Conservation (phyloP, 2,113 vertebrate genomes). For the Etia nguti region DNA sequence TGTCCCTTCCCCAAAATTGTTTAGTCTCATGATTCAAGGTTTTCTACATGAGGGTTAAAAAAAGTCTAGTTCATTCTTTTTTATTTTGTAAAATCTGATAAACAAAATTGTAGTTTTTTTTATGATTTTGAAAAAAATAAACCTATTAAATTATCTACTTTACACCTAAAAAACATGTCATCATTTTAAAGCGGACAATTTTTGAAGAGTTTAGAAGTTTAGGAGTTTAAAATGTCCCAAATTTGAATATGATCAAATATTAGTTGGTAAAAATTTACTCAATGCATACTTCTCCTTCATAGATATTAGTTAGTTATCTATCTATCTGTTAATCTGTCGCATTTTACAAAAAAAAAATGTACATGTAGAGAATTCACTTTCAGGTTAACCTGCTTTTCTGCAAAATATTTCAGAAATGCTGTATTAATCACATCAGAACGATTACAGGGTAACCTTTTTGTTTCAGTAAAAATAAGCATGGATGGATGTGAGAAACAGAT, state of each 20-base stretch:
- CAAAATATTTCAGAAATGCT: neutral
- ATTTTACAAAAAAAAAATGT: neutral
- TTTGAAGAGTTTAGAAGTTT: neutral
- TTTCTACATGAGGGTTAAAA: neutral
- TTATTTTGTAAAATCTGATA: neutral
- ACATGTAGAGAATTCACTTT: neutral
- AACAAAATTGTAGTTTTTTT: neutral
- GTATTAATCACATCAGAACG: neutral
- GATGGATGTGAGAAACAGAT: neutral
- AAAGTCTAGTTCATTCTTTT: neutral
- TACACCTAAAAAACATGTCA: neutral
- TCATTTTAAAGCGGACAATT: neutral
- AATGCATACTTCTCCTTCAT: neutral
- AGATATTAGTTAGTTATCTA: neutral
- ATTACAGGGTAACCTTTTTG: neutral
- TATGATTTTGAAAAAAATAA: neutral
- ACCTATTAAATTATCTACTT: neutral
- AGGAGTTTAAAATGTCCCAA: neutral
- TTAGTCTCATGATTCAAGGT: neutral
- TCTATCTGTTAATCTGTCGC: neutral
- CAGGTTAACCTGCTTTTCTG: neutral
- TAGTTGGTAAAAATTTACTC: neutral
- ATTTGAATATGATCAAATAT: neutral
- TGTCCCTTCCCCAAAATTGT: neutral
- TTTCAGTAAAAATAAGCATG: neutral